These are phyloP conservation scores for Dermatophagoides farinae DNA, from an alignment of 1,140 invertebrate species.

Conservation along the genomic window DNA sequence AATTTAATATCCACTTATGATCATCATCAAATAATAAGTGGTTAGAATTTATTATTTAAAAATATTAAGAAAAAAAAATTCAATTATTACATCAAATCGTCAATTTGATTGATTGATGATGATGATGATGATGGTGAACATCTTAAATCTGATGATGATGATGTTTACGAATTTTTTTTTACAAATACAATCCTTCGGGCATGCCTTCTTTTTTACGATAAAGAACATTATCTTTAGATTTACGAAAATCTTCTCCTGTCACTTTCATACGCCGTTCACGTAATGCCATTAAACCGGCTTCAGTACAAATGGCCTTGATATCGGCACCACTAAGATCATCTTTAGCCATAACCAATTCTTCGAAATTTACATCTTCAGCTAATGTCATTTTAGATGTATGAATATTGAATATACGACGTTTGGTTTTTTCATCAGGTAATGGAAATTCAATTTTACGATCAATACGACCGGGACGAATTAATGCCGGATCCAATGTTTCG, in stretches of 20 bases:
- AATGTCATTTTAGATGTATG: slow-evolving; percentile 96
- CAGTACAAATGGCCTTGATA: slow-evolving; percentile 93
- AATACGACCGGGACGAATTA: slow-evolving; percentile 94
- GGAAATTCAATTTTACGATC: slow-evolving; percentile 99
- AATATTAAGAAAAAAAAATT: too few species aligned
- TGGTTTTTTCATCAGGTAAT: slow-evolving; percentile 96
- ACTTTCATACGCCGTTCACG: slow-evolving; percentile 97
- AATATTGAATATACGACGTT: slow-evolving; percentile 90
- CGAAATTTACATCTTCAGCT: slow-evolving; percentile 86
- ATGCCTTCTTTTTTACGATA: slow-evolving; percentile 98
- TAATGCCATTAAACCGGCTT: slow-evolving; percentile 91
- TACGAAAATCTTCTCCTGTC: slow-evolving; percentile 97
- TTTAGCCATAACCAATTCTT: slow-evolving; percentile 95
- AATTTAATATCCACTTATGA: too few species aligned
- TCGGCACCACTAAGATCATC: slow-evolving; percentile 96
- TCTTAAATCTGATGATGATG: too few species aligned
- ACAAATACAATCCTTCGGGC: slow-evolving; percentile 94
- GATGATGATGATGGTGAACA: too few species aligned
- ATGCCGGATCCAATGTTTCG: slow-evolving; percentile 92
- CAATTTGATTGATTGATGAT: too few species aligned
- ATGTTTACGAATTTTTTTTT: slow-evolving; percentile 23
- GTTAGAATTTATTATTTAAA: too few species aligned
- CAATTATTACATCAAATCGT: too few species aligned
- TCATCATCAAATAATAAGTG: too few species aligned
- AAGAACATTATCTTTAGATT: slow-evolving; percentile 96